Conservation (phyloP, 1,140 invertebrate species). For the Drosophila subpulchrella region DNA sequence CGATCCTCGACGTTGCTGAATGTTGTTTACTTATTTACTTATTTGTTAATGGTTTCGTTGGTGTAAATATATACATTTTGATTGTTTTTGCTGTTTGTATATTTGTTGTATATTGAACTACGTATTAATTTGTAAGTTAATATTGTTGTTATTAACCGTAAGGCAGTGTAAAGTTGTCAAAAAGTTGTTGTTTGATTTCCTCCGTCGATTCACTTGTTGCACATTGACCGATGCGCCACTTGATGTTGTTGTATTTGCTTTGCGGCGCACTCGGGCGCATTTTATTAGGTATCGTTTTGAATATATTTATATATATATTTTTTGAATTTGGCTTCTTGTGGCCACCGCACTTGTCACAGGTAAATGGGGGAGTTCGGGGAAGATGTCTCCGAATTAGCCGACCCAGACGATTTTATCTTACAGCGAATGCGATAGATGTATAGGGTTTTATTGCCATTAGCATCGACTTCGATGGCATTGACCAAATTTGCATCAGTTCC, state of each 20-base stretch:
- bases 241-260: conserved; percentile 34
- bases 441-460: conserved; percentile 79
- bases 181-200: conserved; percentile 49
- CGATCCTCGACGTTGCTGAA: conserved; percentile 46
- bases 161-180: conserved; percentile 80
- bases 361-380: conserved; percentile 1
- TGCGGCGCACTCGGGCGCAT: conserved; percentile 43
- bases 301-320: background rate
- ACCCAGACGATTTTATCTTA: conserved; percentile 68
- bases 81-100: conserved; percentile 34
- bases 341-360: conserved; percentile 28
- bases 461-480: conserved; percentile 73
- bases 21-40: conserved; percentile 19
- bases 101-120: conserved; percentile 53
- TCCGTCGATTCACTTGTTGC: conserved; percentile 48
- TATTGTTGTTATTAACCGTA: conserved; percentile 55
- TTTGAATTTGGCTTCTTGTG: conserved; percentile 3
- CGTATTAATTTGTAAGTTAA: conserved; percentile 24
- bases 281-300: conserved; percentile 14
- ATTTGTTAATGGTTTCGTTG: conserved; percentile 16
- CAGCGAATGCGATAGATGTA: conserved; percentile 83
- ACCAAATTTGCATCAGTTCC: conserved; percentile 81
- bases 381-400: conserved; percentile 17
- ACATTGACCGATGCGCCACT: conserved; percentile 38
- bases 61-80: conserved; percentile 55